Base-by-base conservation (phyloP, 1,140 invertebrate species). In the Drosophila nigrodunni region DNA sequence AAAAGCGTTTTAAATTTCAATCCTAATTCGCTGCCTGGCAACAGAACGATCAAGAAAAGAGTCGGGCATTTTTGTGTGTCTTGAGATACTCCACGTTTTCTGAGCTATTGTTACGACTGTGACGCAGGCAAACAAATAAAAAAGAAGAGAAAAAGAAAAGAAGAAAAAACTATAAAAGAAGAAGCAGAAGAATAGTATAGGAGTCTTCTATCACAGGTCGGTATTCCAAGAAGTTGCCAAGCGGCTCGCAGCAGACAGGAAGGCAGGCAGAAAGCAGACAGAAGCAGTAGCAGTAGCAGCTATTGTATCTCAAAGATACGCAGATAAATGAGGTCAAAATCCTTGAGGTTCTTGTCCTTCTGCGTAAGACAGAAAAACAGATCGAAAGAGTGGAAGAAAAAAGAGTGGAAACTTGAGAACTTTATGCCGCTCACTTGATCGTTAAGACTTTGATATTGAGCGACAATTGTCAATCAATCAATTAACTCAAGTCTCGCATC, bases 271-370 rank as follows among this genome's bases (percentile, higher is more conserved):
- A n/a, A 2, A 30, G 25, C 25, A 25, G 52, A 21, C 6, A 43
- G 37, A 57, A 37, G 11, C 7, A 13, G 58, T 21, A 37, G 11
- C 7, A 13, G 58, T 21, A 7, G 43, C 43, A 13, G 57, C 55
- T 66, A 61, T 77, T 73, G 70, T 77, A 61, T 85, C 69, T 67
- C 64, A 69, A 50, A 80, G 46, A 50, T 60, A 54, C 52, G 37
- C 71, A 77, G 77, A 70, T 78, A 70, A 74, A 80, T 74, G 80
- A 91, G 90, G 90, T 91, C 90, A 91, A 91, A 86, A 90, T 91
- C 82, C 90, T 90, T 88, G 67, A 85, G 90, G 76, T 90, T 90
- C 81, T 91, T 90, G 90, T 91, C 90, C 90, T 91, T 91, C 83
- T 62, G 52, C 57, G 75, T 50, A 57, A 41, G 46, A 60, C 46